phyloP scores from a whole-genome alignment of 2,113 vertebrate genomes.

The Lophura nycthemera region DNA sequence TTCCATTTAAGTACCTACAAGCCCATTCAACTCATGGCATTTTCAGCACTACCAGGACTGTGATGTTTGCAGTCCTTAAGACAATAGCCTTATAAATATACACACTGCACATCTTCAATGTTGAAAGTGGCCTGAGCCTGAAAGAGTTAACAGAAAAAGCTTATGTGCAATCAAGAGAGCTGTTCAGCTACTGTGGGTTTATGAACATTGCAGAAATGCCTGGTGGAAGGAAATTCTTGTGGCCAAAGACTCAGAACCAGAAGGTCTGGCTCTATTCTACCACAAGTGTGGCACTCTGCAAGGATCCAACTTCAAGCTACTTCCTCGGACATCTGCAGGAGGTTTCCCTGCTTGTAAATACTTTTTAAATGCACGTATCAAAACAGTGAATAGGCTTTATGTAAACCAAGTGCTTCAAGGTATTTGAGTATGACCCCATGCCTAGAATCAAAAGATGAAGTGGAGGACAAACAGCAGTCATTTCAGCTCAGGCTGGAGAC shows the following conservation, averaged over 20 bases:
- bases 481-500: background rate
- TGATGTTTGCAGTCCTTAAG: background rate
- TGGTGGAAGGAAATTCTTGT: conserved; percentile 44
- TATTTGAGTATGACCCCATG: background rate
- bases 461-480: background rate
- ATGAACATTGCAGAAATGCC: background rate
- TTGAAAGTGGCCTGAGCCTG: background rate
- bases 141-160: conserved; percentile 3
- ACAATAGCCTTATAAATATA: background rate
- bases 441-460: background rate
- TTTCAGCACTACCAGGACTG: background rate
- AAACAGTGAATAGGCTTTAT: background rate
- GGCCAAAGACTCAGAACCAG: conserved; percentile 24
- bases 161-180: background rate
- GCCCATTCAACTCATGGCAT: background rate
- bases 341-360: background rate
- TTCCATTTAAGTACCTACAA: background rate
- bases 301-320: background rate
- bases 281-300: background rate
- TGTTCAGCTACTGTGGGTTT: background rate
- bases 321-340: background rate
- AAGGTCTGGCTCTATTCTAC: conserved; percentile 25
- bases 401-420: background rate
- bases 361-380: background rate
- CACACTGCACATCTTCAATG: background rate